Conservation (phyloP, 1,140 invertebrate species). For the Lamellibrachia luymesi region DNA sequence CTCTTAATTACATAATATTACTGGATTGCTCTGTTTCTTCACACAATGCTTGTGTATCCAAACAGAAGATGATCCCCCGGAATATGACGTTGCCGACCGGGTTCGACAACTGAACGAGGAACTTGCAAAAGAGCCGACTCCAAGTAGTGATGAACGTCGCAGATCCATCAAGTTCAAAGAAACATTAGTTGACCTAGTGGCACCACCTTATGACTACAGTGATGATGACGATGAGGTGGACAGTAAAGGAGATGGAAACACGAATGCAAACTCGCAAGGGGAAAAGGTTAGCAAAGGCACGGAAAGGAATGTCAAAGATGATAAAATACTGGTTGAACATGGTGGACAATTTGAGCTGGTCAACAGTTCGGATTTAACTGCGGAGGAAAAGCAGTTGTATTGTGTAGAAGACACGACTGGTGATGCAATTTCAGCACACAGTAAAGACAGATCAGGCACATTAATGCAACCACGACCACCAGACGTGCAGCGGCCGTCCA, state of each 20-base stretch:
- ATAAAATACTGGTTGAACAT: not conserved
- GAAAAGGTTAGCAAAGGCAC: not conserved
- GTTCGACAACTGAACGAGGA: slow-evolving; percentile 10
- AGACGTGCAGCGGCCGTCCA: not conserved
- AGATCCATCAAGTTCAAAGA: slow-evolving; percentile 13
- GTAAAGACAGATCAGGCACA: not conserved
- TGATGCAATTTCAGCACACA: not conserved
- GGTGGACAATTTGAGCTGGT: slow-evolving; percentile 1
- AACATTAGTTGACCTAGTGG: not conserved
- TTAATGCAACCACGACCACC: not conserved
- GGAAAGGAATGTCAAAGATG: not conserved
- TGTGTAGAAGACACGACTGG: not conserved
- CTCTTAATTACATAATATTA: not conserved
- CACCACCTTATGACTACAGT: not conserved
- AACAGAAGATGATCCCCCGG: not conserved
- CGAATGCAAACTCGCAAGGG: not conserved
- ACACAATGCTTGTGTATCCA: not conserved
- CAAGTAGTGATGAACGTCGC: not conserved
- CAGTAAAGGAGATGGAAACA: not conserved
- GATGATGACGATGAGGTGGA: not conserved
- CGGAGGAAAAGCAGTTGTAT: not conserved
- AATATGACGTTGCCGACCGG: slow-evolving; percentile 4
- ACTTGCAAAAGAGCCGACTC: slow-evolving; percentile 11
- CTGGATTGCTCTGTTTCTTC: not conserved
- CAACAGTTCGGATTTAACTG: not conserved